Evolutionary conservation across 2,113 vertebrate genomes (phyloP).

Genomic region (Pan troglodytes): DNA sequence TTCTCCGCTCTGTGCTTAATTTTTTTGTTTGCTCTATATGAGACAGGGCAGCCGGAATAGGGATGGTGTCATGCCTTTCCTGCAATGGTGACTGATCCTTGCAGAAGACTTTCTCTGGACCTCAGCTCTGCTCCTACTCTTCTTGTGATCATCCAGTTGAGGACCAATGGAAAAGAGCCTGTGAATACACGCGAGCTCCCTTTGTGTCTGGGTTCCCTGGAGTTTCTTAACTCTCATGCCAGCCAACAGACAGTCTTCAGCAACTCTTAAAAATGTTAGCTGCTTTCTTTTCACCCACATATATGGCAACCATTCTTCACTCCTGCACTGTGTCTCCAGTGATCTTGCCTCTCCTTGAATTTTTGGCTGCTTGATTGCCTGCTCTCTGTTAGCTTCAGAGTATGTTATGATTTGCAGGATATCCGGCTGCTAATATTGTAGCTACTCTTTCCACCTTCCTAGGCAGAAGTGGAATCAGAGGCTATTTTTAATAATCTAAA

Average conservation of each 20-base stretch:
- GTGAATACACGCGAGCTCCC: rapidly evolving
- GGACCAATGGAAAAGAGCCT: not conserved
- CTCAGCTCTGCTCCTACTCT: not conserved
- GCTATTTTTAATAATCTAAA: not conserved
- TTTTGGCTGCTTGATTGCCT: no score
- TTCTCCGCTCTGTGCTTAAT: not conserved
- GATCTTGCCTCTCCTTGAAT: no score
- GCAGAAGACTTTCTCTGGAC: not conserved
- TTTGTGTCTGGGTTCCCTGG: not conserved
- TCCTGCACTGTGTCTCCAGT: not conserved
- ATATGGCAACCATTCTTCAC: not conserved
- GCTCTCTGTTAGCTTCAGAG: not conserved
- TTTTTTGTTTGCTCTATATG: not conserved
- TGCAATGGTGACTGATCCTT: not conserved
- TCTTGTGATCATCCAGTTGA: not conserved
- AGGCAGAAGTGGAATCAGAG: not conserved
- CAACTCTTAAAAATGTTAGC: not conserved
- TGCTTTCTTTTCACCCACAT: not conserved
- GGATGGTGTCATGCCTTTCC: not conserved
- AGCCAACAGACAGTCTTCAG: not conserved
- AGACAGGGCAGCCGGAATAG: rapidly evolving
- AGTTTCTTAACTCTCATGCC: not conserved
- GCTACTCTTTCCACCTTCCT: not conserved
- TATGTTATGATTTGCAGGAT: not conserved
- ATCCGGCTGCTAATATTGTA: not conserved